Conservation (phyloP, 2,113 vertebrate genomes). For the Phyllostomus hastatus region DNA sequence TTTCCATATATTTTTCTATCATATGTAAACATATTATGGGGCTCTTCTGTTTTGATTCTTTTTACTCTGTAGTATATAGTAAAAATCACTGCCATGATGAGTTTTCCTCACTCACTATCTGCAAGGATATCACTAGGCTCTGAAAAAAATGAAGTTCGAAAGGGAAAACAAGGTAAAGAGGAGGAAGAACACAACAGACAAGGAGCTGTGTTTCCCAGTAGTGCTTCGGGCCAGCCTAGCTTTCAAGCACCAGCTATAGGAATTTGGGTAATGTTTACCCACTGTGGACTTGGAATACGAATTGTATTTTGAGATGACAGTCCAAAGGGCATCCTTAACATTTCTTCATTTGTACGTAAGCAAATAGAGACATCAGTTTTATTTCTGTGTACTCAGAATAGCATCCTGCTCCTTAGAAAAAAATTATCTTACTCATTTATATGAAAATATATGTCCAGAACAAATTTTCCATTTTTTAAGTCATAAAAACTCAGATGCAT, state of each 20-base stretch:
- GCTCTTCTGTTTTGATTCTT: not conserved
- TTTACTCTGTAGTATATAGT: not conserved
- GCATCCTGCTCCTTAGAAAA: not conserved
- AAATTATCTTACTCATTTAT: not conserved
- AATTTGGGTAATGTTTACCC: not conserved
- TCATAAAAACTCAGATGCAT: not conserved
- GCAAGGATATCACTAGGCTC: not conserved
- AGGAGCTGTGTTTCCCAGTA: not conserved
- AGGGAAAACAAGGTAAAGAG: not conserved
- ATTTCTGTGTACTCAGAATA: constrained; percentile 15
- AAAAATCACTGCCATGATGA: not conserved
- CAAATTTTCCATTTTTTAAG: not conserved
- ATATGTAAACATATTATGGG: not conserved
- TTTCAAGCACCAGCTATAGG: not conserved
- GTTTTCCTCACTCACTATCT: not conserved
- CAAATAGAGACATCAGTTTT: constrained; percentile 17
- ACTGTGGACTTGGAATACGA: not conserved
- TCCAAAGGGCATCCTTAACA: not conserved
- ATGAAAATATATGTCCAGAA: not conserved
- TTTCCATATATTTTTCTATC: not conserved
- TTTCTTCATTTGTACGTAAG: not conserved
- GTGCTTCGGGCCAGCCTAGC: not conserved
- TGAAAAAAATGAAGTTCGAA: not conserved
- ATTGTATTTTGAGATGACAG: not conserved
- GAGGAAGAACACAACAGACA: not conserved